Evolutionary conservation across 2,797 vertebrate species (phyloP).

Genomic region (Pseudochaenichthys georgianus): DNA sequence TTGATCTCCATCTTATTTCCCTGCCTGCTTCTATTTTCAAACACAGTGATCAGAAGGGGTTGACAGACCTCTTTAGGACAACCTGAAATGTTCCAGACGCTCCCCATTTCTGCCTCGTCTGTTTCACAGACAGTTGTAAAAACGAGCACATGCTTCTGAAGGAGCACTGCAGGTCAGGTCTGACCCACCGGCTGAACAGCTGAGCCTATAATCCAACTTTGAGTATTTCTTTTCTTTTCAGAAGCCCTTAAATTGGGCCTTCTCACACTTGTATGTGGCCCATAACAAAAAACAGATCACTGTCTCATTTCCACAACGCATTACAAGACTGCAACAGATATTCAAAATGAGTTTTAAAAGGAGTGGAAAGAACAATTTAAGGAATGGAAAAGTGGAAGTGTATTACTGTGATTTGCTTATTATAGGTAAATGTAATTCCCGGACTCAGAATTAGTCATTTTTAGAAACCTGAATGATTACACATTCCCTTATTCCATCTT

Average conservation of each 20-base stretch:
- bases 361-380: neutral
- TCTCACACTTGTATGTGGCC: constrained; percentile 42
- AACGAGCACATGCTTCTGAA: constrained; percentile 37
- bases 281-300: constrained; percentile 59
- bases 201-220: constrained; percentile 37
- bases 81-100: constrained; percentile 26
- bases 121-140: constrained; percentile 57
- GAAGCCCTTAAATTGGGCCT: constrained; percentile 31
- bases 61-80: constrained; percentile 19
- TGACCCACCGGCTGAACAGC: constrained; percentile 43
- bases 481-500: constrained; percentile 15
- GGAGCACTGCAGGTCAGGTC: constrained; percentile 28
- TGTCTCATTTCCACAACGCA: constrained; percentile 36
- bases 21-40: constrained; percentile 6
- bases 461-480: constrained; percentile 16
- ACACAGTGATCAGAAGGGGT: neutral
- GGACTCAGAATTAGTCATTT: neutral
- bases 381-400: constrained; percentile 23
- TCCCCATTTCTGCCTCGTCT: constrained; percentile 40
- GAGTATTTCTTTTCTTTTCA: constrained; percentile 26
- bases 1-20: constrained; percentile 11
- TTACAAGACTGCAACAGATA: constrained; percentile 19
- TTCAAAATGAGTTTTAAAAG: constrained; percentile 7
- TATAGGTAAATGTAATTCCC: constrained; percentile 6
- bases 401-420: constrained; percentile 13